Conservation (phyloP, 2,113 vertebrate genomes). For the Tachysurus fulvidraco region DNA sequence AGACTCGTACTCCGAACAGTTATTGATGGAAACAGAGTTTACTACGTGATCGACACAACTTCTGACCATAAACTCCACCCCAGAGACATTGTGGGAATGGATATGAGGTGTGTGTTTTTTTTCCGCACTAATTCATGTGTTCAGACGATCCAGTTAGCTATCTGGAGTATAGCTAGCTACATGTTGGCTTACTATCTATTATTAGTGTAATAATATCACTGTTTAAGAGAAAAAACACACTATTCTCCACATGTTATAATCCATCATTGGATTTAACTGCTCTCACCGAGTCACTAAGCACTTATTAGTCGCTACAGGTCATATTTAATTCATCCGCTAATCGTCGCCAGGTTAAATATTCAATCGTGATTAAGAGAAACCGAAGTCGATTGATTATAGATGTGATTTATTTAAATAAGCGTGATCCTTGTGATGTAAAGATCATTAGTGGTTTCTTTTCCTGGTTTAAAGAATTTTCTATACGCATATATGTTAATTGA, state of each 20-base stretch:
- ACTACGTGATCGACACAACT: neutral
- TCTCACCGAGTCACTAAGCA: neutral
- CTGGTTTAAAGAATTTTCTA: too few relatives aligned
- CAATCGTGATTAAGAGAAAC: neutral
- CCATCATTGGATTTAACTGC: too few relatives aligned
- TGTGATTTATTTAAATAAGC: too few relatives aligned
- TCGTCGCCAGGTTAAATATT: neutral
- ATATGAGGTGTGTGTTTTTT: too few relatives aligned
- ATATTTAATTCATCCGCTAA: neutral
- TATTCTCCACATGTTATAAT: too few relatives aligned
- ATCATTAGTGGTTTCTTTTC: too few relatives aligned
- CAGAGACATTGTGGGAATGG: neutral
- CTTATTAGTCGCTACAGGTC: neutral
- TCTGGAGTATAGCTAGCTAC: neutral
- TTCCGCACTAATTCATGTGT: too few relatives aligned
- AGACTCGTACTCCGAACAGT: neutral
- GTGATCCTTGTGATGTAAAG: too few relatives aligned
- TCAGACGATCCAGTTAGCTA: neutral
- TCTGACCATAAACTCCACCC: too few relatives aligned
- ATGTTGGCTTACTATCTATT: neutral
- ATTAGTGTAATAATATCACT: neutral
- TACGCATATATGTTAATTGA: neutral
- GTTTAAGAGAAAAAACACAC: neutral
- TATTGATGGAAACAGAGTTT: neutral
- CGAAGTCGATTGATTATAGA: neutral